phyloP scores from a whole-genome alignment of 2,888 invertebrate species.

The Dryobota labecula region DNA sequence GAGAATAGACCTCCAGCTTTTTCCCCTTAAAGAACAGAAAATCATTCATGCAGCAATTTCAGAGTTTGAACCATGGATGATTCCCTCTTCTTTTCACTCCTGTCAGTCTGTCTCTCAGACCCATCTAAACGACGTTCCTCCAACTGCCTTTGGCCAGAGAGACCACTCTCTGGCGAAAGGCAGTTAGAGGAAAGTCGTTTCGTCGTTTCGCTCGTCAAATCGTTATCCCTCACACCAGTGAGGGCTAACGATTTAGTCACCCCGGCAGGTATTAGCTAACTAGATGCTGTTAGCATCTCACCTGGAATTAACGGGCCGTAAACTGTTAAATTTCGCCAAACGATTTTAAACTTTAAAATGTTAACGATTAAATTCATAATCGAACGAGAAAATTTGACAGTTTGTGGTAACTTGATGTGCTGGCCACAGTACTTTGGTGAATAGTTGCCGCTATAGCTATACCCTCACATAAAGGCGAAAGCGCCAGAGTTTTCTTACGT shows the following conservation, averaged over 20 bases:
- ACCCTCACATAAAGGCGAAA: no score
- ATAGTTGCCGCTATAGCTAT: background rate
- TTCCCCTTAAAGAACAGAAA: background rate
- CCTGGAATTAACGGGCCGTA: background rate
- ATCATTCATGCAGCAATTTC: background rate
- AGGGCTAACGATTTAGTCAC: background rate
- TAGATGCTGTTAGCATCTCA: background rate
- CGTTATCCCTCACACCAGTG: no score
- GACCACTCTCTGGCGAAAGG: no score
- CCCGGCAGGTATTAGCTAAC: background rate
- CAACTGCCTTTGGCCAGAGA: background rate
- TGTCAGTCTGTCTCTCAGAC: no score
- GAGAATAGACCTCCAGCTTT: background rate
- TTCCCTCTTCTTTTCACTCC: background rate
- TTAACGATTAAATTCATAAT: no score
- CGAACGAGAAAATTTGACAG: no score
- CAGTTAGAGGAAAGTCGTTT: no score
- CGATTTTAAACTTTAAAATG: no score
- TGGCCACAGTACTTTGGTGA: background rate
- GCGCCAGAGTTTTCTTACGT: no score
- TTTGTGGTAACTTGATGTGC: no score
- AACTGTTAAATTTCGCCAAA: no score
- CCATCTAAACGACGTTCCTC: background rate
- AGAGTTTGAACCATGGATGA: background rate
- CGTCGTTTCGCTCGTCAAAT: no score